A percentile compares a stretch with the other conserved stretches of the same genome.
Conservation (phyloP, 1,140 invertebrate genomes). For the Drosophila melanica region DNA sequence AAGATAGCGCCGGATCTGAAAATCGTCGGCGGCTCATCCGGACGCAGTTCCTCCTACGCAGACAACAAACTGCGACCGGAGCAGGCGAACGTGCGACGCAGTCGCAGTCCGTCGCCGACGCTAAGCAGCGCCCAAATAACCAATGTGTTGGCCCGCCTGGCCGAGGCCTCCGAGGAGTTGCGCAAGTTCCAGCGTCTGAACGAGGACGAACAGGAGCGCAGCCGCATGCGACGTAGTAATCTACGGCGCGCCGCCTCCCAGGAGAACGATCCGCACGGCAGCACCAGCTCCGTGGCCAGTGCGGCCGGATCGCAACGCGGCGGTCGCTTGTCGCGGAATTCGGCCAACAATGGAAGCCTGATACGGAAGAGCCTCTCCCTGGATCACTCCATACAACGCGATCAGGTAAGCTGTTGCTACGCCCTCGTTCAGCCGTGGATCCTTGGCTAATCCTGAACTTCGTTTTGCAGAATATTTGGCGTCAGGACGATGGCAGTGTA, state of each 20-base stretch:
- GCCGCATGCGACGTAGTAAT: slow-evolving; percentile 81
- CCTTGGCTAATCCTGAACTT: background rate
- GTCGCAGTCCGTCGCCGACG: slow-evolving; percentile 78
- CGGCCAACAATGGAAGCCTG: slow-evolving; percentile 85
- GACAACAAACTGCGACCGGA: slow-evolving; percentile 72
- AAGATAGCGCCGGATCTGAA: slow-evolving; percentile 89
- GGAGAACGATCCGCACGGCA: slow-evolving; percentile 83
- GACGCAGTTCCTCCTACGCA: slow-evolving; percentile 37
- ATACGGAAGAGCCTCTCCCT: slow-evolving; percentile 90
- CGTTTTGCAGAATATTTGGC: slow-evolving; percentile 86
- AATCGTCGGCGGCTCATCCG: slow-evolving; percentile 64
- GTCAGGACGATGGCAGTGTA: slow-evolving; percentile 90
- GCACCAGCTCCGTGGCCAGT: slow-evolving; percentile 77
- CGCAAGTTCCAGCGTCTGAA: slow-evolving; percentile 84
- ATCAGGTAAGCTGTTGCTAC: slow-evolving; percentile 55
- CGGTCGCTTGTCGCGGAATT: slow-evolving; percentile 80
- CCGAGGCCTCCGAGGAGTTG: slow-evolving; percentile 85
- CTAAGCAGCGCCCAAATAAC: slow-evolving; percentile 78
- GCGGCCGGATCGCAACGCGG: slow-evolving; percentile 76
- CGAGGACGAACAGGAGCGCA: slow-evolving; percentile 85
- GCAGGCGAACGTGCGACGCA: slow-evolving; percentile 71
- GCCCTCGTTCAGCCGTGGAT: background rate
- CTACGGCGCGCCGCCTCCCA: slow-evolving; percentile 84
- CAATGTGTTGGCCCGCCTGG: slow-evolving; percentile 81
- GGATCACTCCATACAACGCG: slow-evolving; percentile 87